Percentiles rank a stretch among this genome's conserved stretches.
Conservation (phyloP, 1,140 invertebrate species). For the Eupristina koningsbergeri region DNA sequence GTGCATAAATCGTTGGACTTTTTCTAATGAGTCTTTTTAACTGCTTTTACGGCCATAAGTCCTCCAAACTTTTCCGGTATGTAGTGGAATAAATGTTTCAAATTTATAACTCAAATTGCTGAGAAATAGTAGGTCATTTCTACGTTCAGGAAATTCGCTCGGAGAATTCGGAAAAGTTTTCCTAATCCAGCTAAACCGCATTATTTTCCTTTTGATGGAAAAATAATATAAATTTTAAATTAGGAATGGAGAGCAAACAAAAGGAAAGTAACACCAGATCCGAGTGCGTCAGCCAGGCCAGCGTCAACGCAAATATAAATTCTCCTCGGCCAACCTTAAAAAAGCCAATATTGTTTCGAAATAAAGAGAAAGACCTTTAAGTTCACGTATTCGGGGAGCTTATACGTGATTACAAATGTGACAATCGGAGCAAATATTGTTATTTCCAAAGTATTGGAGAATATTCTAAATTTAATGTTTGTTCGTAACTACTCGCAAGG, state of each 20-base stretch:
- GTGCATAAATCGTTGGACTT: slow-evolving; percentile 1
- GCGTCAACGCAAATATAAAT: too few species aligned
- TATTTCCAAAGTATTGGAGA: neutral
- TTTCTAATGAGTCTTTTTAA: neutral
- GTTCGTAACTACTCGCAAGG: too few species aligned
- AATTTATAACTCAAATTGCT: neutral
- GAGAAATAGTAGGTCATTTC: neutral
- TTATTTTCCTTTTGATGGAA: neutral
- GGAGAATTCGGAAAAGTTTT: neutral
- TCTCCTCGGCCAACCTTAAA: too few species aligned
- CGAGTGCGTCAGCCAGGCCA: too few species aligned
- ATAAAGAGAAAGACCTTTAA: neutral
- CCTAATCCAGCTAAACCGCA: neutral
- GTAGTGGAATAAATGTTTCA: neutral
- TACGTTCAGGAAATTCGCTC: neutral
- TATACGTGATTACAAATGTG: neutral
- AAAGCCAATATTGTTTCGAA: too few species aligned
- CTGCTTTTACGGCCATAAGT: neutral
- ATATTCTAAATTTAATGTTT: too few species aligned
- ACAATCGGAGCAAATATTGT: neutral
- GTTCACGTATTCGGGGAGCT: neutral
- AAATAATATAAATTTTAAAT: too few species aligned
- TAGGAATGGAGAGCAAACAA: too few species aligned
- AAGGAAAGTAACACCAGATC: too few species aligned
- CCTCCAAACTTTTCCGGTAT: slow-evolving; percentile 25